Evolutionary conservation across 1,140 invertebrate species (phyloP).

Genomic region (Diabrotica undecimpunctata): DNA sequence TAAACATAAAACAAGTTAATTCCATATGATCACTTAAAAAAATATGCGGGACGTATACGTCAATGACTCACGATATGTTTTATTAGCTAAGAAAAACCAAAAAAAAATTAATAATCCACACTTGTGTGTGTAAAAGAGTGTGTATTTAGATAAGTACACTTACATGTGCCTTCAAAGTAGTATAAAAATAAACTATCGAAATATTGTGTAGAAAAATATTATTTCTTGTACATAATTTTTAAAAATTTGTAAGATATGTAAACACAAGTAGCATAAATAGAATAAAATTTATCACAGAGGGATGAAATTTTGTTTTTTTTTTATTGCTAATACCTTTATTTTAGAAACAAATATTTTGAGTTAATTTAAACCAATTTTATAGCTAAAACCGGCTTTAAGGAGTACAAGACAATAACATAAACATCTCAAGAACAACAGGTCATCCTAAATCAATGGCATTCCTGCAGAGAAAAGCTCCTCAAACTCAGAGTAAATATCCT

Average conservation of each 20-base stretch:
- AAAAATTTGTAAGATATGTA: constrained; percentile 32
- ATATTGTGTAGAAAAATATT: constrained; percentile 26
- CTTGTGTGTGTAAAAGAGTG: constrained; percentile 11
- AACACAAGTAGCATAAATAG: constrained; percentile 3
- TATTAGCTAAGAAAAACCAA: constrained; percentile 1
- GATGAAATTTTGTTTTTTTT: constrained; percentile 4
- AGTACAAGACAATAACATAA: no score
- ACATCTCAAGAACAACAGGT: no score
- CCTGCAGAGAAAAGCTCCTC: no score
- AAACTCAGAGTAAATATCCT: no score
- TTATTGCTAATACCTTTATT: not conserved
- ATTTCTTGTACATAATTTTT: constrained; percentile 34
- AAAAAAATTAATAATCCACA: not conserved
- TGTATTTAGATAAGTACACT: constrained; percentile 23
- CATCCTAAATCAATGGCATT: no score
- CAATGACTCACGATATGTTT: no score
- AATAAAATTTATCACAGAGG: constrained; percentile 10
- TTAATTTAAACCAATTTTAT: no score
- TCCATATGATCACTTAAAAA: no score
- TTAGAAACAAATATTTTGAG: no score
- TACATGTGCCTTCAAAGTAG: constrained; percentile 29
- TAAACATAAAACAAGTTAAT: no score
- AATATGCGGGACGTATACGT: no score
- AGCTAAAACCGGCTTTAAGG: no score
- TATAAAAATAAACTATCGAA: constrained; percentile 23